phyloP scores from a whole-genome alignment of 2,113 vertebrate genomes.

The Cephalopholis sonnerati region DNA sequence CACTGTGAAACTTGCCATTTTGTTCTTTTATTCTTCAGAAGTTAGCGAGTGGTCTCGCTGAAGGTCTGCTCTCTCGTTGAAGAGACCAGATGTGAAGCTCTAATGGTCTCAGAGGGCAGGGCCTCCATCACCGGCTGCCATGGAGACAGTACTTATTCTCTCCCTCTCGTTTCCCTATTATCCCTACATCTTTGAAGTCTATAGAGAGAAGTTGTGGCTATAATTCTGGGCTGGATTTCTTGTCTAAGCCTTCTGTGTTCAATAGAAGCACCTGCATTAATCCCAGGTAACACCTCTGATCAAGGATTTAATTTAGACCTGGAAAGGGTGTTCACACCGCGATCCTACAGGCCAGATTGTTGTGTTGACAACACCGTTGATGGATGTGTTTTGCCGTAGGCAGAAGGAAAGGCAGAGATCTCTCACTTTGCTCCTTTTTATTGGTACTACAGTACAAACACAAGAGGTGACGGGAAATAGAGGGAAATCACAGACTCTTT shows the following conservation, averaged over 20 bases:
- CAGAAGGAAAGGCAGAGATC: slow-evolving; percentile 38
- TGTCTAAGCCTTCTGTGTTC: slow-evolving; percentile 51
- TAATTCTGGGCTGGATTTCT: slow-evolving; percentile 51
- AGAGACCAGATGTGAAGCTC: slow-evolving; percentile 43
- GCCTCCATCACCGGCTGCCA: slow-evolving; percentile 61
- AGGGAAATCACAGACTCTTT: slow-evolving; percentile 35
- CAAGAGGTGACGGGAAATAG: slow-evolving; percentile 34
- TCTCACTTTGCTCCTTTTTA: slow-evolving; percentile 57
- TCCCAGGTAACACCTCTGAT: slow-evolving; percentile 79
- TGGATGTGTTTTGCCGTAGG: slow-evolving; percentile 71
- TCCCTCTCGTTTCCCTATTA: slow-evolving; percentile 47
- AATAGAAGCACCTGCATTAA: slow-evolving; percentile 72
- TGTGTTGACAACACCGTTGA: slow-evolving; percentile 74
- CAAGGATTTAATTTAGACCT: slow-evolving; percentile 79
- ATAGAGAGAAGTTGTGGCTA: slow-evolving; percentile 32
- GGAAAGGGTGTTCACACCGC: slow-evolving; percentile 59
- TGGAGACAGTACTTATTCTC: slow-evolving; percentile 46
- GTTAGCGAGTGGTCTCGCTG: not conserved
- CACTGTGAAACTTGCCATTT: not conserved
- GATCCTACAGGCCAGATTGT: slow-evolving; percentile 73
- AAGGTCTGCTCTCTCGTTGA: slow-evolving; percentile 2
- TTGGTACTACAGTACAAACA: slow-evolving; percentile 1
- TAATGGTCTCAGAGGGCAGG: slow-evolving; percentile 36
- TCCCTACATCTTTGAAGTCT: slow-evolving; percentile 53
- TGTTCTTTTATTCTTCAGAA: not conserved